phyloP scores from a whole-genome alignment of 2,888 invertebrate genomes.

The Melanargia galathea region DNA sequence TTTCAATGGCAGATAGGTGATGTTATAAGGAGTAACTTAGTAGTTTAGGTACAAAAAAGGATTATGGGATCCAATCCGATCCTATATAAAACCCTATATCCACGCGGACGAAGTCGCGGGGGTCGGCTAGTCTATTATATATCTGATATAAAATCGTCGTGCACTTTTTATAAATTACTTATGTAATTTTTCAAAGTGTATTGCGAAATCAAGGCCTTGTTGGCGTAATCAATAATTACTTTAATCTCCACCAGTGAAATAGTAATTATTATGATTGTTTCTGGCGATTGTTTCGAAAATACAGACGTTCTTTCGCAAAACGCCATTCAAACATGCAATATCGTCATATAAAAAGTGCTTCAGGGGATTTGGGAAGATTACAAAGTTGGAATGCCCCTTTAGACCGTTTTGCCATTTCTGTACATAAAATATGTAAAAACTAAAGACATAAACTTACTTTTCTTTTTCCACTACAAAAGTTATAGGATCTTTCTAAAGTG shows the following conservation, averaged over 20 bases:
- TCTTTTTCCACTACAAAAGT: too few species aligned
- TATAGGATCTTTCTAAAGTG: too few species aligned
- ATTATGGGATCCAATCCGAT: too few species aligned
- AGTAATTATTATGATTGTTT: constrained; percentile 13
- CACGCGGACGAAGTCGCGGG: too few species aligned
- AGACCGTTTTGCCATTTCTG: neutral
- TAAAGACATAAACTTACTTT: too few species aligned
- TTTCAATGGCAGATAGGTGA: too few species aligned
- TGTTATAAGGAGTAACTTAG: too few species aligned
- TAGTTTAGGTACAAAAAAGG: too few species aligned
- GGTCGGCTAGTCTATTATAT: neutral
- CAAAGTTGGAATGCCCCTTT: too few species aligned
- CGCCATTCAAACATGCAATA: constrained; percentile 18
- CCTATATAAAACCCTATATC: too few species aligned
- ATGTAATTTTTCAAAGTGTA: neutral
- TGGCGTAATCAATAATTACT: neutral
- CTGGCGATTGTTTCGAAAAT: constrained; percentile 1
- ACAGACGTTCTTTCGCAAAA: constrained; percentile 9
- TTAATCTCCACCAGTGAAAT: neutral
- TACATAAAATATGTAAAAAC: neutral
- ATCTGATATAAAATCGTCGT: too few species aligned
- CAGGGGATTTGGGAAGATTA: constrained; percentile 1
- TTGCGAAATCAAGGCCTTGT: neutral
- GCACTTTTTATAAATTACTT: neutral
- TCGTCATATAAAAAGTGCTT: constrained; percentile 6